Evolutionary conservation across 2,888 invertebrate genomes (phyloP), one percentile per base, ranked within the genome.

Genomic region (Cryptocephalus moraei): DNA sequence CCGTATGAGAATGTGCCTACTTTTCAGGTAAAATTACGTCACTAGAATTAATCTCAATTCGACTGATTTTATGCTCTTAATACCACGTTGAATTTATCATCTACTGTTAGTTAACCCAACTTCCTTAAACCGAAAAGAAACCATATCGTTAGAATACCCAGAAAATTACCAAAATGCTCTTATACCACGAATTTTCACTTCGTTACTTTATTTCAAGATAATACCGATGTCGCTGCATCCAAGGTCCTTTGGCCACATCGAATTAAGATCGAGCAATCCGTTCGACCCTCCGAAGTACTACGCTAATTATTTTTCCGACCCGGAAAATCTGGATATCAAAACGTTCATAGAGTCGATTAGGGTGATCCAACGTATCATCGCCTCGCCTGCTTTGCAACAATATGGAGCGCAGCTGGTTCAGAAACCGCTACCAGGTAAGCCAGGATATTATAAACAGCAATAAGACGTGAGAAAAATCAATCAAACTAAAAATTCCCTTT

Each of bases 261-360:
- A 73, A 65, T 72, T 92, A n/a, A 76, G 74, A 58, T 83, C 81
- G 9, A 79, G 73, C 48, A 79, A 89, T 65, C 87, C 90, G 0
- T 77, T 77, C 55, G 75, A 79, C 0, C 78, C 81, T 56, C 89
- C 91, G 0, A 69, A 77, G 10, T 75, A 90, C 45, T 79, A 88
- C 54, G 85, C 89, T 0, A 87, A 86, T 63, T 95, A 93, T 67
- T 79, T 91, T 61, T 75, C 80, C 0, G 77, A 81, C 60, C 73
- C 75, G 73, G 54, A 80, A 75, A 55, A 73, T 79, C 48, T 75
- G 8, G 70, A 70, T 49, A 55, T 69, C 1, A 62, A 60, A 51
- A 64, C 66, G 1, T 64, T 68, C 47, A 62, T 69, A 11, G 65
- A 63, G 4, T 58, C 62, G 0, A 66, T 78, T 9, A 73, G 77